Base-by-base conservation (phyloP, 2,797 vertebrate genomes). In the Tragelaphus eurycerus region DNA sequence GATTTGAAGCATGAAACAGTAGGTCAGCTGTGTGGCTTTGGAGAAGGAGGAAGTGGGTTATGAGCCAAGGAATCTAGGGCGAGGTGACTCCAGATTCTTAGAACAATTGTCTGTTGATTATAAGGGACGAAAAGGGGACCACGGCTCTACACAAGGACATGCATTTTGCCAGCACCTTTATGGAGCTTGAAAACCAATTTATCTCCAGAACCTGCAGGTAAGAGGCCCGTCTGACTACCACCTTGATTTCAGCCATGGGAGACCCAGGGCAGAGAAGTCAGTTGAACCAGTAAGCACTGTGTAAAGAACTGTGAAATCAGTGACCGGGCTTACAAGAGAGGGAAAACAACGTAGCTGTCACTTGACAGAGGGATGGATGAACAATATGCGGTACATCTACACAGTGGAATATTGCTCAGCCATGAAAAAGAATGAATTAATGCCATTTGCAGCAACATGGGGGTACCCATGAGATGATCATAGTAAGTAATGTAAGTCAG, bases 241-340 rank as follows among this genome's bases (percentile, higher is more conserved):
- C 29, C 13, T 23, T 2, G 38, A 46, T n/a, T 84, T 67, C 17
- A 10, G 27, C 27, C 2, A 23, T 17, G 6, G 1, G 19, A 11
- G 10, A 59, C 38, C 31, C 6, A 27, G 38, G 31, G 43, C 17
- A 11, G 52, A 48, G 29, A 71, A 79, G 8, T 34, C 15, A 9
- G 9, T 6, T 23, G 29, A 54, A 19, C 3, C 7, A 8, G 21
- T 13, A 14, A 17, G 6, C 12, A 3, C 3, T 19, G 87, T 3
- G 0, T 3, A 29, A 0, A 84, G 50, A 29, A 27, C 15, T 10
- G 1, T 57, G 31, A 23, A 9, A 17, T 48, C 10, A 19, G 12
- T 17, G 6, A 23, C 0, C 31, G 4, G 11, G 2, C 19, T 59
- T 13, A 9, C 17, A 52, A 81, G 78, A 52, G 6, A 21, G 6